Evolutionary conservation across 2,797 vertebrate species (phyloP).

Genomic region (Hozukius guyotensis): DNA sequence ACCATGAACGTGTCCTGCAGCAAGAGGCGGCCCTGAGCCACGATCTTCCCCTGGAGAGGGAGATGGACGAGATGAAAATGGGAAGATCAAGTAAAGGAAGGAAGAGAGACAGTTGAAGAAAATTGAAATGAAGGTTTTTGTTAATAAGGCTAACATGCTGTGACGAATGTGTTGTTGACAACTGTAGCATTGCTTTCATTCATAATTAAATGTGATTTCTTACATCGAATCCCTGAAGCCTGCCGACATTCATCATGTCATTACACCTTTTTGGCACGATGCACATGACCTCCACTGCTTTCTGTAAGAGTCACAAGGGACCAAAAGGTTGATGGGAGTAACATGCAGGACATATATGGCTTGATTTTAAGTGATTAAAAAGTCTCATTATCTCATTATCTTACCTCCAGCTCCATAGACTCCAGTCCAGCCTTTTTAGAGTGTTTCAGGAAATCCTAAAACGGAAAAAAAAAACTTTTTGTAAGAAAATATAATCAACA

Average conservation of each 20-base stretch:
- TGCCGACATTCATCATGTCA: conserved; percentile 98
- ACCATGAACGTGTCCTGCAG: conserved; percentile 98
- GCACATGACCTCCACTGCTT: conserved; percentile 98
- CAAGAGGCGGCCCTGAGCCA: conserved; percentile 96
- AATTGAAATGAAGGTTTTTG: background rate
- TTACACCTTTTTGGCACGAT: conserved; percentile 97
- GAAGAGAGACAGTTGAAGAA: no score
- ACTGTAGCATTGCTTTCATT: background rate
- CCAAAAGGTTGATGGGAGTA: background rate
- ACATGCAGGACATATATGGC: background rate
- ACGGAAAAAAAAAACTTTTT: background rate
- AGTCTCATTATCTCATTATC: conserved; percentile 23
- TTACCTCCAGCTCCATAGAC: conserved; percentile 92
- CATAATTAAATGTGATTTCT: conserved; percentile 43
- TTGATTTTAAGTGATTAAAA: background rate
- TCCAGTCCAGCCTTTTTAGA: conserved; percentile 96
- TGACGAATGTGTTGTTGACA: background rate
- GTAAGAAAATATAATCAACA: background rate
- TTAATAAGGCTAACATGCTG: background rate
- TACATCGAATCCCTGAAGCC: conserved; percentile 99
- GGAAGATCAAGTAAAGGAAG: background rate
- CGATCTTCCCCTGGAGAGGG: conserved; percentile 92
- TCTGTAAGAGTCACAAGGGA: conserved; percentile 77
- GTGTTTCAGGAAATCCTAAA: conserved; percentile 94
- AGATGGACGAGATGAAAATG: background rate